These are phyloP conservation scores for Cryptomyrus ogoouensis DNA, from an alignment of 2,113 vertebrate genomes.

Conservation along the genomic window DNA sequence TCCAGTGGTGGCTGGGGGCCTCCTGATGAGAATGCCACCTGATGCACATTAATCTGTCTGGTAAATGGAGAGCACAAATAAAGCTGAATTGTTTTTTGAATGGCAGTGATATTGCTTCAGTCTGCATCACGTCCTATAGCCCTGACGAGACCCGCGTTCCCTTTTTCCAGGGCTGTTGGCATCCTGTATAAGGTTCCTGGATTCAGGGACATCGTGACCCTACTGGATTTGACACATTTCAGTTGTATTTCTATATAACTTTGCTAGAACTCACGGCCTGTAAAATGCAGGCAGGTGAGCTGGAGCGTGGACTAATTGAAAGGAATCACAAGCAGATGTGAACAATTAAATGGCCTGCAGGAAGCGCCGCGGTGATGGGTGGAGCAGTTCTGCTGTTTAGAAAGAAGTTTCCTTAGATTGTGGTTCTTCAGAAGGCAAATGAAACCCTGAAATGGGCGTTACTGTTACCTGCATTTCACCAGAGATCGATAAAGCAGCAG, in stretches of 20 bases:
- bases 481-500: not conserved
- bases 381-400: not conserved
- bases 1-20: not conserved
- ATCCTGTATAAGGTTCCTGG: no score
- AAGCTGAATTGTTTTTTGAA: not conserved
- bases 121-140: not conserved
- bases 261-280: not conserved
- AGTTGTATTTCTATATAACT: not conserved
- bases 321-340: not conserved
- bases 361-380: not conserved
- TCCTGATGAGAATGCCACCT: not conserved
- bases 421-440: not conserved
- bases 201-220: not conserved
- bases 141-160: not conserved
- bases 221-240: not conserved
- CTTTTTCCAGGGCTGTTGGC: not conserved
- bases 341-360: not conserved
- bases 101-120: not conserved
- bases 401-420: not conserved
- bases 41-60: not conserved
- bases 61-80: not conserved
- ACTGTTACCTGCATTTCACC: not conserved
- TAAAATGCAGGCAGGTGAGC: not conserved
- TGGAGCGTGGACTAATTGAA: not conserved
- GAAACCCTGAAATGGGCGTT: not conserved